A percentile compares a stretch with the other conserved stretches of the same genome.
These are phyloP conservation scores for Aphelenchoides fujianensis DNA, from an alignment of 1,140 invertebrate species.

Conservation along the genomic window DNA sequence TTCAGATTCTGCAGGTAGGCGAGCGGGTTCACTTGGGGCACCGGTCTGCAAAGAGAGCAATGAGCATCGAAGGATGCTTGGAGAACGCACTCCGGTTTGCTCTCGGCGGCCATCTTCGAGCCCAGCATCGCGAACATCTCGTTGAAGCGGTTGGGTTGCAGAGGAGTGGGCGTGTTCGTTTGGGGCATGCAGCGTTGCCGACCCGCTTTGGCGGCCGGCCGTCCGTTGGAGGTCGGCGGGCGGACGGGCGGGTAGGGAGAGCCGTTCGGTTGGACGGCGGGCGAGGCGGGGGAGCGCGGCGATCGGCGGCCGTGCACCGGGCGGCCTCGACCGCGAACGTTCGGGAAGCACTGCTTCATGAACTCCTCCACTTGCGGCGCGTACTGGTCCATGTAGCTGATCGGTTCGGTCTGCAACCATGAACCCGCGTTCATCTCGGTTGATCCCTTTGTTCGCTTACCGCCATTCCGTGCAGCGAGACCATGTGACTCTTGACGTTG, in stretches of 20 bases:
- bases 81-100: background rate
- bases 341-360: constrained; percentile 53
- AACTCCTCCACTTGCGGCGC: constrained; percentile 50
- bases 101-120: background rate
- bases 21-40: constrained; percentile 33
- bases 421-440: background rate
- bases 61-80: background rate
- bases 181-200: background rate
- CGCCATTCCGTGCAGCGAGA: constrained; percentile 46
- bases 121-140: constrained; percentile 17
- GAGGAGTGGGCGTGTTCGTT: background rate
- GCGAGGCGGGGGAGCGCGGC: constrained; percentile 17
- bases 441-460: too few species aligned
- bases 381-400: constrained; percentile 53
- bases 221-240: constrained; percentile 1
- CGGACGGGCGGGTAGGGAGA: background rate
- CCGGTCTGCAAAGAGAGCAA: constrained; percentile 23
- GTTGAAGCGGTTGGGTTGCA: constrained; percentile 4
- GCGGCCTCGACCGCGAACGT: constrained; percentile 50
- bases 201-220: background rate
- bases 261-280: background rate
- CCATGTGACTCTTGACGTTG: constrained; percentile 54
- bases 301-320: constrained; percentile 47
- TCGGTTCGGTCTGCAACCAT: constrained; percentile 44
- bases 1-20: constrained; percentile 40